These are phyloP conservation scores for Aricia artaxerxes DNA, from an alignment of 2,888 invertebrate species.

Conservation along the genomic window DNA sequence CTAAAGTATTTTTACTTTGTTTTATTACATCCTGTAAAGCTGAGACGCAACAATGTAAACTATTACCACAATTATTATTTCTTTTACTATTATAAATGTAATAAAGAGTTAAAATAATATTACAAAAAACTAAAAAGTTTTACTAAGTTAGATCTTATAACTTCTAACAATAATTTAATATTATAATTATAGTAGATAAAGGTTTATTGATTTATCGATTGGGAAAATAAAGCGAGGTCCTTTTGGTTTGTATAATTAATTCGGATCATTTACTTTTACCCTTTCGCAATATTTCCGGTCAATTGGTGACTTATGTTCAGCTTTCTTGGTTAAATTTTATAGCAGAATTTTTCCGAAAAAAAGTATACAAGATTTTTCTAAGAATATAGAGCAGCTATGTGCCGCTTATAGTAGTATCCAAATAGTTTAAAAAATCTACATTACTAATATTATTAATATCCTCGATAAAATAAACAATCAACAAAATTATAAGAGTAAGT, in stretches of 20 bases:
- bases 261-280: constrained; percentile 9
- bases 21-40: too few species aligned
- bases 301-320: constrained; percentile 10
- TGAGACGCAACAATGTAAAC: too few species aligned
- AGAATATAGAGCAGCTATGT: too few species aligned
- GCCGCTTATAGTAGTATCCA: too few species aligned
- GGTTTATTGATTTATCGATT: not conserved
- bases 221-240: not conserved
- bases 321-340: not conserved
- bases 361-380: not conserved
- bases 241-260: constrained; percentile 17
- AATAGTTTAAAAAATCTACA: not conserved
- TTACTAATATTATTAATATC: too few species aligned
- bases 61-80: too few species aligned
- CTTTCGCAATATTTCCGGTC: constrained; percentile 15
- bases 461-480: too few species aligned
- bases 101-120: too few species aligned
- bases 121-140: not conserved
- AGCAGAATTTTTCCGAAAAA: not conserved
- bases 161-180: not conserved
- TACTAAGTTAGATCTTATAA: not conserved
- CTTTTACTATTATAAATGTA: too few species aligned
- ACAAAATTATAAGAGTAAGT: too few species aligned
- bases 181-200: not conserved
- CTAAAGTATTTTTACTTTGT: too few species aligned